A percentile compares a stretch with the other conserved stretches of the same genome.
These are phyloP conservation scores for Tinamus guttatus DNA, from an alignment of 2,113 vertebrate species.

Conservation along the genomic window DNA sequence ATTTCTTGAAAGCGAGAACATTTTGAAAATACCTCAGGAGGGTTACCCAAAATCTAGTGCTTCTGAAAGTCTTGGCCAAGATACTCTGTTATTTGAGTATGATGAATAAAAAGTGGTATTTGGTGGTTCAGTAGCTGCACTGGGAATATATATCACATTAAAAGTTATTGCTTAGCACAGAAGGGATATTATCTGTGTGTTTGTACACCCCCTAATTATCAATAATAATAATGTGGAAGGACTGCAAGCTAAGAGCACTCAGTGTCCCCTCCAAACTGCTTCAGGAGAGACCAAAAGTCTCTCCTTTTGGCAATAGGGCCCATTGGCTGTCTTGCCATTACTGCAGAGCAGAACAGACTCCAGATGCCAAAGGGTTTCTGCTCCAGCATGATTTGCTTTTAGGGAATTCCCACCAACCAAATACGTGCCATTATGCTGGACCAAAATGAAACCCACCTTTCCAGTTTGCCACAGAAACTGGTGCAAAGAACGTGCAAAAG, in stretches of 20 bases:
- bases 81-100: neutral
- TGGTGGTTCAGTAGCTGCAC: neutral
- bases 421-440: accelerated
- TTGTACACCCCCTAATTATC: accelerated
- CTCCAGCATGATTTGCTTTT: neutral
- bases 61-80: neutral
- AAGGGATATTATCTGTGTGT: neutral
- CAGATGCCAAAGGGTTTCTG: neutral
- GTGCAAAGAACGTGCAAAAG: neutral
- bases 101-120: neutral
- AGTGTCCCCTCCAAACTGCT: neutral
- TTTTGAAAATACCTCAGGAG: neutral
- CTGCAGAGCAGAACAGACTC: neutral
- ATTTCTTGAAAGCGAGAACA: neutral
- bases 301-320: too few species aligned
- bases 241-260: neutral
- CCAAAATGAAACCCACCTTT: neutral
- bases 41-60: neutral
- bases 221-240: neutral
- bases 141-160: neutral
- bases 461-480: neutral
- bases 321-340: neutral
- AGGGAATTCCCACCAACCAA: neutral
- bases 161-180: neutral
- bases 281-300: neutral